A percentile compares a stretch with the other conserved stretches of the same genome.
phyloP scores from a whole-genome alignment of 1,140 invertebrate species.

The Panagrolaimus sp. region DNA sequence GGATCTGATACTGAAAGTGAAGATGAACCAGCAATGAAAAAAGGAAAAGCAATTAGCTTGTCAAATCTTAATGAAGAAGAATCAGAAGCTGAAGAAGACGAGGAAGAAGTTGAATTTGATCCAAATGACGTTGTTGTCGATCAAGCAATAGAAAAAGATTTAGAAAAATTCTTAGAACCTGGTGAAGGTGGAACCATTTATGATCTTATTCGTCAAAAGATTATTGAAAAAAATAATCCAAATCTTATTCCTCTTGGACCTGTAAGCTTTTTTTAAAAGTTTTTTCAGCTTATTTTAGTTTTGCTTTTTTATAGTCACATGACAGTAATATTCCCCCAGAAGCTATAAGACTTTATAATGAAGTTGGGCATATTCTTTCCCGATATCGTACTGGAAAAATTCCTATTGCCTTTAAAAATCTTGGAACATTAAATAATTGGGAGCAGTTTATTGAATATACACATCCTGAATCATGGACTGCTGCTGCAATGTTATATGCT shows the following conservation, averaged over 20 bases:
- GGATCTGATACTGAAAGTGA: background rate
- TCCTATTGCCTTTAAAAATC: constrained; percentile 94
- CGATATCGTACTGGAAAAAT: constrained; percentile 90
- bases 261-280: constrained; percentile 64
- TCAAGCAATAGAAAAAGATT: constrained; percentile 4
- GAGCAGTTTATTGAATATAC: constrained; percentile 66
- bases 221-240: constrained; percentile 42
- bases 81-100: constrained; percentile 28
- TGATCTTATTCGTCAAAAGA: constrained; percentile 47
- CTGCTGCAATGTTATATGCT: constrained; percentile 89
- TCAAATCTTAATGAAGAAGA: constrained; percentile 15
- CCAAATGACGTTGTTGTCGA: background rate
- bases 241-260: constrained; percentile 6
- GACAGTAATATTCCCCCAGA: background rate
- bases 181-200: constrained; percentile 26
- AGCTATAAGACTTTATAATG: background rate
- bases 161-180: constrained; percentile 19
- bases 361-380: constrained; percentile 40
- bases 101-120: constrained; percentile 14
- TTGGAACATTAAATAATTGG: constrained; percentile 88
- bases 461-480: constrained; percentile 67
- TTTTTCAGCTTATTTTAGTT: constrained; percentile 81
- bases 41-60: background rate
- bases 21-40: background rate
- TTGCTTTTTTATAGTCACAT: constrained; percentile 73